Conservation (phyloP, 1,140 invertebrate species). For the Cylas formicarius region DNA sequence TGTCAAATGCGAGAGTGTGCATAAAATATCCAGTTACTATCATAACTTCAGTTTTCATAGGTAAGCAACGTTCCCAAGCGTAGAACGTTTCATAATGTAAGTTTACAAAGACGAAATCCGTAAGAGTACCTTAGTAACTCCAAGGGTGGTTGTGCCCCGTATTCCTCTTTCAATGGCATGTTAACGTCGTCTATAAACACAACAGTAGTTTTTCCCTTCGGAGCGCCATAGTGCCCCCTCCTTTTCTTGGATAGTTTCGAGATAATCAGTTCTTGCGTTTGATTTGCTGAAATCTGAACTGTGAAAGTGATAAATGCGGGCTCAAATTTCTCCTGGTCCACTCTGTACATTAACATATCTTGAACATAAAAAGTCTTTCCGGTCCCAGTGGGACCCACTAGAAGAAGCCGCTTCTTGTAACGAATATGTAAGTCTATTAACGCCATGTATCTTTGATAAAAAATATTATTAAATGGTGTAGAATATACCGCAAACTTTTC, state of each 20-base stretch:
- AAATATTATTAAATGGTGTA: neutral
- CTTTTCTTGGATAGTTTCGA: conserved; percentile 75
- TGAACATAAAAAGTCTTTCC: conserved; percentile 88
- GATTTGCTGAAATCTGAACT: conserved; percentile 76
- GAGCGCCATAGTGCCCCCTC: conserved; percentile 74
- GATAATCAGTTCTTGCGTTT: conserved; percentile 81
- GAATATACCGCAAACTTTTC: neutral
- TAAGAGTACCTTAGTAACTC: conserved; percentile 69
- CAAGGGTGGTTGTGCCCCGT: conserved; percentile 84
- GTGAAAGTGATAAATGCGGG: conserved; percentile 84
- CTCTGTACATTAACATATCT: conserved; percentile 73
- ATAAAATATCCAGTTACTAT: too few relatives aligned
- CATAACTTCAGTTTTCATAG: too few relatives aligned
- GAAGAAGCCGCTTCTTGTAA: conserved; percentile 60
- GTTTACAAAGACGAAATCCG: too few relatives aligned
- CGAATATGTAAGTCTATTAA: conserved; percentile 62
- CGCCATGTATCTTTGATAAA: conserved; percentile 43
- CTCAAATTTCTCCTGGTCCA: conserved; percentile 65
- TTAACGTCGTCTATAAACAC: conserved; percentile 92
- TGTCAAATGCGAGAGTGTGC: too few relatives aligned
- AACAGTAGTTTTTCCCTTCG: conserved; percentile 65
- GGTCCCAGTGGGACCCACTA: conserved; percentile 87
- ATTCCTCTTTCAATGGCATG: conserved; percentile 80
- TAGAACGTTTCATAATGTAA: too few relatives aligned
- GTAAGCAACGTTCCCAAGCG: too few relatives aligned